Conservation (phyloP, 2,113 vertebrate genomes). For the Camelus bactrianus region DNA sequence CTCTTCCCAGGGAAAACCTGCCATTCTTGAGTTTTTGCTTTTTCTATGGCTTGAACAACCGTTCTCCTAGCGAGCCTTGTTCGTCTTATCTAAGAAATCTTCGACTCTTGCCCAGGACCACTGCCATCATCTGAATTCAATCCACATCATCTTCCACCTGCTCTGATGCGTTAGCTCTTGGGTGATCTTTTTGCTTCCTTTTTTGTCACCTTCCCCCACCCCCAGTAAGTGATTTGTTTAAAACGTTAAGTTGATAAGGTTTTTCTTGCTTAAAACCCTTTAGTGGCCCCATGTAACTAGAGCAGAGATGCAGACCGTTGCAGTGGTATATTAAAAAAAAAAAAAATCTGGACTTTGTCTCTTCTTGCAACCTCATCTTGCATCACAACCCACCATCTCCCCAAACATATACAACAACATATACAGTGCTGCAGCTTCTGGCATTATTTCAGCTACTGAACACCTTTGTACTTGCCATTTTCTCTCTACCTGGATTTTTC, state of each 20-base stretch:
- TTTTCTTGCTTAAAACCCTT: not conserved
- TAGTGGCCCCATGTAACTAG: not conserved
- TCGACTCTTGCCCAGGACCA: not conserved
- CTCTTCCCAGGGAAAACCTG: not conserved
- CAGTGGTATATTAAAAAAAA: not conserved
- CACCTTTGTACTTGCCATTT: not conserved
- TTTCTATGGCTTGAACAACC: not conserved
- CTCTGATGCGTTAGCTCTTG: not conserved
- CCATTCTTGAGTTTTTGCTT: not conserved
- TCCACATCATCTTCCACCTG: not conserved
- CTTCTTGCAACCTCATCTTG: not conserved
- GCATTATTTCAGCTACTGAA: not conserved
- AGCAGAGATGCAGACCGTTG: not conserved
- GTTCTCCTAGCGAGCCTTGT: not conserved
- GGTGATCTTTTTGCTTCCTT: not conserved
- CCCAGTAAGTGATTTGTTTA: not conserved
- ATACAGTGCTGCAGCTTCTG: not conserved
- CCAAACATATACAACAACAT: not conserved
- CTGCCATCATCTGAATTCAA: not conserved
- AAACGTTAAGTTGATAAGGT: not conserved
- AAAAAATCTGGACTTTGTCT: not conserved
- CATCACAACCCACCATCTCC: not conserved
- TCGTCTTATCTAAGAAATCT: not conserved
- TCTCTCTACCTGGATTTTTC: not conserved
- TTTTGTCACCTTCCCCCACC: not conserved